Percentiles rank a stretch among this genome's conserved stretches.
Conservation (phyloP, 1,140 invertebrate species). For the Drosophila ambigua region DNA sequence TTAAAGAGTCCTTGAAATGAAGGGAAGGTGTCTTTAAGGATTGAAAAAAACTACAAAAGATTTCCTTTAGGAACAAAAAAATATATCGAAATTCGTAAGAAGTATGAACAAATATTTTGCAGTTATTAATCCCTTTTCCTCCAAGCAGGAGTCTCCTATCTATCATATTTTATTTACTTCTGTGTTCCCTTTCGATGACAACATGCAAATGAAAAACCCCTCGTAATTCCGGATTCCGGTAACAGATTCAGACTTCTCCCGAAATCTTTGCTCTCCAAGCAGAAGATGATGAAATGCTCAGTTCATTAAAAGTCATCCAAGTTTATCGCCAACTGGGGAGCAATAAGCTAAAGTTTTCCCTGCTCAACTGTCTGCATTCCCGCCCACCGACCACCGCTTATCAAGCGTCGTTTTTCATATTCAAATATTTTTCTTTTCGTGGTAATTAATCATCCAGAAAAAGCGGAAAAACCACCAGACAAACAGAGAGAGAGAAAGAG, state of each 20-base stretch:
- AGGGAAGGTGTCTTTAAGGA: no score
- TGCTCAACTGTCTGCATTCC: neutral
- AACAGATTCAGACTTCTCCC: no score
- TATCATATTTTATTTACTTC: no score
- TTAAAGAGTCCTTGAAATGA: no score
- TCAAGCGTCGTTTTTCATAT: conserved; percentile 73
- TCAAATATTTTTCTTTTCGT: conserved; percentile 58
- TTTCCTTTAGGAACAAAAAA: no score
- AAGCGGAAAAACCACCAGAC: conserved; percentile 10
- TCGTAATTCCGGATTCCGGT: neutral
- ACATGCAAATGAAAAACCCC: conserved; percentile 1
- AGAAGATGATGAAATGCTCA: conserved; percentile 67
- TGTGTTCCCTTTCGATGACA: neutral
- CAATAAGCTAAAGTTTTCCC: conserved; percentile 60
- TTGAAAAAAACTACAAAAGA: no score
- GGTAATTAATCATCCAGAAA: conserved; percentile 72
- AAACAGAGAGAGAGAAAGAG: conserved; percentile 3
- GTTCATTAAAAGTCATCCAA: conserved; percentile 61
- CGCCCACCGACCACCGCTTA: conserved; percentile 52
- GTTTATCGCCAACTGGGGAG: conserved; percentile 74
- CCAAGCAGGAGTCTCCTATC: no score
- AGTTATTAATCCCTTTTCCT: no score
- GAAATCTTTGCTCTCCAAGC: conserved; percentile 12
- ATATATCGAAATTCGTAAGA: no score
- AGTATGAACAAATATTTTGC: no score